phyloP scores from a whole-genome alignment of 2,113 vertebrate species.

The Poicephalus meyeri region DNA sequence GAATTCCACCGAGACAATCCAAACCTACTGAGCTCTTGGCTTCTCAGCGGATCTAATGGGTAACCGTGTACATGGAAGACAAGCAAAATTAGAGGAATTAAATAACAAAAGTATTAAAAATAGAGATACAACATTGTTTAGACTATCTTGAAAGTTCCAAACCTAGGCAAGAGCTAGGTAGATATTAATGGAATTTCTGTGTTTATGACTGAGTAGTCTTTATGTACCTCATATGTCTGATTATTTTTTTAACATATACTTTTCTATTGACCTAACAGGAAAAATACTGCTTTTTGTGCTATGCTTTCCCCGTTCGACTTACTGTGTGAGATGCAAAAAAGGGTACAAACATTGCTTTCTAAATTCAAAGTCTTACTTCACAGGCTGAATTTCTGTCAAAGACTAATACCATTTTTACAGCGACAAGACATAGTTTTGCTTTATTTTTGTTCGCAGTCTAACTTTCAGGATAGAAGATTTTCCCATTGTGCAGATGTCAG shows the following conservation, averaged over 20 bases:
- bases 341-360: background rate
- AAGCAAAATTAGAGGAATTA: background rate
- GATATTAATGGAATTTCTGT: background rate
- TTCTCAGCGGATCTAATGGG: constrained; percentile 3
- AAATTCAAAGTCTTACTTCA: background rate
- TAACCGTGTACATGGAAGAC: constrained; percentile 1
- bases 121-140: background rate
- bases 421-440: background rate
- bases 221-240: background rate
- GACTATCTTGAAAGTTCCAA: background rate
- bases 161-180: background rate
- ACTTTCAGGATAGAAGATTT: background rate
- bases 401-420: background rate
- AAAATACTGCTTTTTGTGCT: background rate
- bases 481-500: background rate
- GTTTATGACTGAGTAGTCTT: background rate
- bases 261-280: background rate
- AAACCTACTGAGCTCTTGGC: constrained; percentile 12
- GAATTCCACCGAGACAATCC: constrained; percentile 15
- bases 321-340: background rate
- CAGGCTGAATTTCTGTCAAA: background rate
- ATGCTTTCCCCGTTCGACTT: background rate
- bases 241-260: background rate
- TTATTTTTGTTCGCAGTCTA: background rate
- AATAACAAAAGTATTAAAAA: background rate